Conservation (phyloP, 2,797 vertebrate genomes). For the Pseudochirops cupreus region DNA sequence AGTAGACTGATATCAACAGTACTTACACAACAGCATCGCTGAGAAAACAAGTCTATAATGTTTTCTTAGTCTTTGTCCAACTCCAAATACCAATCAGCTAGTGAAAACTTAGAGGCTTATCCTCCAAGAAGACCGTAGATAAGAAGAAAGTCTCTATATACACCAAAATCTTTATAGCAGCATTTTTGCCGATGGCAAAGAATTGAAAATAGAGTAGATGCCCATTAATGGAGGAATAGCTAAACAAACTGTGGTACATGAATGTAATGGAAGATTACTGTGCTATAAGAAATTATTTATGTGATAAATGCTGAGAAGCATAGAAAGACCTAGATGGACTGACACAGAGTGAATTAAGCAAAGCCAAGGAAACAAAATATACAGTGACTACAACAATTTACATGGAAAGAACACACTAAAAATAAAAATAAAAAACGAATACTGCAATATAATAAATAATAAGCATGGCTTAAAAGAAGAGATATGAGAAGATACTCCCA, state of each 20-base stretch:
- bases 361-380: background rate
- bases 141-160: background rate
- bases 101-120: background rate
- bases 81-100: background rate
- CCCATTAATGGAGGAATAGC: background rate
- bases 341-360: background rate
- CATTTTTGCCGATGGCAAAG: background rate
- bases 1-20: background rate
- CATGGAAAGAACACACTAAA: background rate
- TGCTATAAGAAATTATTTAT: background rate
- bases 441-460: background rate
- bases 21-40: accelerated
- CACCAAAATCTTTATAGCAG: background rate
- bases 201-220: background rate
- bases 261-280: background rate
- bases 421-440: background rate
- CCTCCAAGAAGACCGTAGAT: background rate
- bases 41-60: accelerated
- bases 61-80: background rate
- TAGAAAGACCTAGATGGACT: background rate
- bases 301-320: background rate
- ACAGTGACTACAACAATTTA: background rate
- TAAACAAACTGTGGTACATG: background rate
- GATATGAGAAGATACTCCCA: too few relatives aligned
- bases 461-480: background rate